Base-by-base conservation (phyloP, 2,888 invertebrate species). In the Carabus problematicus region DNA sequence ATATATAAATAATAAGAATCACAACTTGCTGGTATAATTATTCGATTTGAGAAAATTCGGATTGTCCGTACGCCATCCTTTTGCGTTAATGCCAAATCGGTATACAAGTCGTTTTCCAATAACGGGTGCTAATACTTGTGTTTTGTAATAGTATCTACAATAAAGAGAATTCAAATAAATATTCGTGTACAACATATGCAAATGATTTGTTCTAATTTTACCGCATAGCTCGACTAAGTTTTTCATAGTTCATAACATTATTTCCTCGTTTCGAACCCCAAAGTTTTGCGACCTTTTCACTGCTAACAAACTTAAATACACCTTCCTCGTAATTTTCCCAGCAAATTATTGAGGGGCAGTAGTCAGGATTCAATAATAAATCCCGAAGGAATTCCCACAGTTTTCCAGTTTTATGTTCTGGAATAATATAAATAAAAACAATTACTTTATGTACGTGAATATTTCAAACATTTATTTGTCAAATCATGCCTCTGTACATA, bases 211-310 rank as follows among this genome's bases (percentile, higher is more conserved):
- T 40, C 11, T 39, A 11, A 41, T n/a, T 63, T 77, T 79, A 90
- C 90, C 91, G 87, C 91, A 96, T 93, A 12, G 95, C 95, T 72
- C 95, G 83, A 81, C 94, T 94, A 76, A 96, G 88, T 82, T 96
- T 96, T 80, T 95, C 95, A 78, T 95, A 96, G 49, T 92, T 95
- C 95, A 96, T 96, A 79, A 90, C 89, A 60, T 89, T 89, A 78
- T 95, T 95, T 79, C 92, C 90, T 79, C 95, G 95, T 79, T 92
- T 80, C 71, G 88, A 88, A 3, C 95, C 95, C 95, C 95, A 95
- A 55, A 94, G 84, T 76, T 91, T 88, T 1, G 95, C 95, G 3
- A 95, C 92, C 77, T 91, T 90, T 75, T 93, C 93, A 58, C 93
- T 93, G 76, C 93, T 90, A 9, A 94, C 92, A 76, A 96, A 94